phyloP scores from a whole-genome alignment of 2,113 vertebrate species.

The Hirundichthys speculiger region DNA sequence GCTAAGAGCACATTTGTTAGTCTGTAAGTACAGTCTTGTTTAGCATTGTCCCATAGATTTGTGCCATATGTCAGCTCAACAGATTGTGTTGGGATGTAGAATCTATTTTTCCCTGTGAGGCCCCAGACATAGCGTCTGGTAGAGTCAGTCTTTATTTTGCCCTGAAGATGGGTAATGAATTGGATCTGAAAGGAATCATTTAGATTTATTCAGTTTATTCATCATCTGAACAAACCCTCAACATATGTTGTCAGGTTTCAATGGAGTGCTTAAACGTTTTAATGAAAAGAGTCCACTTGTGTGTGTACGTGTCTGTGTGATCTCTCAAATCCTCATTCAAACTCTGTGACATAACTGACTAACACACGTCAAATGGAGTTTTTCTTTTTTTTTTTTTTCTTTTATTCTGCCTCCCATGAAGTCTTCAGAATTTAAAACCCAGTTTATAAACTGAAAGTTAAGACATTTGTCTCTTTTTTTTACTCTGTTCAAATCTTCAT shows the following conservation, averaged over 20 bases:
- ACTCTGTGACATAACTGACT: constrained; percentile 18
- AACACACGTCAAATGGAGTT: constrained; percentile 25
- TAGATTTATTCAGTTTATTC: constrained; percentile 47
- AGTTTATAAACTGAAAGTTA: too few species aligned
- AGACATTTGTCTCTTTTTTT: too few species aligned
- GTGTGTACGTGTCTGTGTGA: constrained; percentile 4
- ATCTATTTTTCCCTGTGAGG: neutral
- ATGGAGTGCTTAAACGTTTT: constrained; percentile 14
- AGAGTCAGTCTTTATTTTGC: constrained; percentile 33
- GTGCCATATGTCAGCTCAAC: too few species aligned
- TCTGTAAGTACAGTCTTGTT: too few species aligned
- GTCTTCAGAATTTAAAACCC: too few species aligned
- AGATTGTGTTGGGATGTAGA: too few species aligned
- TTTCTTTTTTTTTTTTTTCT: constrained; percentile 14
- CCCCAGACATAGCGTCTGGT: neutral
- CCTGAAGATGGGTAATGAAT: constrained; percentile 46
- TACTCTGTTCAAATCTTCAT: too few species aligned
- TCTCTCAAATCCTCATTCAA: constrained; percentile 10
- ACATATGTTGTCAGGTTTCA: constrained; percentile 63
- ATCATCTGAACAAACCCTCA: constrained; percentile 45
- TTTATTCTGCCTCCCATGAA: too few species aligned
- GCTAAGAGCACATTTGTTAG: too few species aligned
- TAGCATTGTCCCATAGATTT: too few species aligned
- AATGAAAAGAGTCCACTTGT: constrained; percentile 30
- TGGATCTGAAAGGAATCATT: constrained; percentile 32